A percentile compares a stretch with the other conserved stretches of the same genome.
phyloP scores from a whole-genome alignment of 2,888 invertebrate genomes.

The Drosophila infuscata region DNA sequence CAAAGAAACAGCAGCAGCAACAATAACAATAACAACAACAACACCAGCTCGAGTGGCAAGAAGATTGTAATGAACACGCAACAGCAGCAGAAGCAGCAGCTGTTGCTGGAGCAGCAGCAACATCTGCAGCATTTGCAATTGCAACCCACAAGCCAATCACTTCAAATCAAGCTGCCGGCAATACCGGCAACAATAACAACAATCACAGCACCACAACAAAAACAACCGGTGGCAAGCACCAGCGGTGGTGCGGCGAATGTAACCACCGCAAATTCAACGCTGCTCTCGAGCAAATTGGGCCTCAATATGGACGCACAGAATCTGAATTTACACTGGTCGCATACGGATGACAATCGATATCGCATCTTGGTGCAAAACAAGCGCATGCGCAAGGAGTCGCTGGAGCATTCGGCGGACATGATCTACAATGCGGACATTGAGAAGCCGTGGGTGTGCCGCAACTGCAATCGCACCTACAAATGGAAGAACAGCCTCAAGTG shows the following conservation, averaged over 20 bases:
- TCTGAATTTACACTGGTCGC: slow-evolving; percentile 70
- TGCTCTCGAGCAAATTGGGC: slow-evolving; percentile 60
- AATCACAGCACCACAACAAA: slow-evolving; percentile 41
- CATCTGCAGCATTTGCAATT: slow-evolving; percentile 79
- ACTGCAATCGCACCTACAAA: slow-evolving; percentile 90
- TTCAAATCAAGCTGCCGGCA: slow-evolving; percentile 80
- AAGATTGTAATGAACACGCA: slow-evolving; percentile 54
- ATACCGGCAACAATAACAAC: slow-evolving; percentile 83
- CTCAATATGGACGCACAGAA: slow-evolving; percentile 57
- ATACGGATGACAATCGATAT: slow-evolving; percentile 83
- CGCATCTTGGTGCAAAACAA: slow-evolving; percentile 85
- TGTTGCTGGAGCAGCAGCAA: slow-evolving; percentile 78
- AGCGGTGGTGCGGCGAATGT: slow-evolving; percentile 43
- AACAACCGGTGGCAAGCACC: slow-evolving; percentile 73
- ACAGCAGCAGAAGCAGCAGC: slow-evolving; percentile 77
- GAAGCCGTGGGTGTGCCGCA: slow-evolving; percentile 87
- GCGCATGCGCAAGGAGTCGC: slow-evolving; percentile 84
- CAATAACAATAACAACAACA: slow-evolving; percentile 29
- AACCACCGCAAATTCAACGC: slow-evolving; percentile 58
- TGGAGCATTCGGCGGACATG: slow-evolving; percentile 85
- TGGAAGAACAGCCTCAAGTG: slow-evolving; percentile 90
- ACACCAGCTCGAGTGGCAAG: slow-evolving; percentile 24
- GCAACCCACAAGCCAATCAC: slow-evolving; percentile 78
- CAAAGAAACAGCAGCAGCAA: slow-evolving; percentile 53
- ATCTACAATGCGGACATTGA: slow-evolving; percentile 85